Conservation (phyloP, 2,113 vertebrate genomes). For the Mesocricetus auratus region DNA sequence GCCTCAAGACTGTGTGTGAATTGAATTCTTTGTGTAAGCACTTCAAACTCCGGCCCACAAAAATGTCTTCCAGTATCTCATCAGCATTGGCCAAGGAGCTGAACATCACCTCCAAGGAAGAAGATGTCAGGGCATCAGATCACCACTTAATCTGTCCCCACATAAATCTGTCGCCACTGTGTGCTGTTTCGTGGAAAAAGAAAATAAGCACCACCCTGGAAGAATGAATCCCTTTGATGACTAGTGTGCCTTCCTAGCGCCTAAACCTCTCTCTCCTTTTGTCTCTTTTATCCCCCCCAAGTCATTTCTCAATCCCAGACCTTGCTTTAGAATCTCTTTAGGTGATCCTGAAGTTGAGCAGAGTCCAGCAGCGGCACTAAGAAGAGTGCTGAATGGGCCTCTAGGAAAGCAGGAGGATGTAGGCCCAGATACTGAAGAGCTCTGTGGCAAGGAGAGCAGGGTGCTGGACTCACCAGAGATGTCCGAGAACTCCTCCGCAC, state of each 20-base stretch:
- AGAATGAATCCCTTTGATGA: slow-evolving; percentile 8
- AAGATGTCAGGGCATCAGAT: background rate
- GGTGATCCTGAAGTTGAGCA: background rate
- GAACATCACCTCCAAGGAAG: slow-evolving; percentile 14
- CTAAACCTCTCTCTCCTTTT: background rate
- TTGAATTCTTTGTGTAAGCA: background rate
- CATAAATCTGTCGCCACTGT: background rate
- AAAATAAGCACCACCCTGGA: background rate
- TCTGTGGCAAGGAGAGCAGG: background rate
- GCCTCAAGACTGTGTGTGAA: background rate
- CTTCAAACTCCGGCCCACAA: background rate
- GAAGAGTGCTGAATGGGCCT: background rate
- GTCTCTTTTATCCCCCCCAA: background rate
- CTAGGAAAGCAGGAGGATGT: background rate
- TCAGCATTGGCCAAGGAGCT: background rate
- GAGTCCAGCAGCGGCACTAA: background rate
- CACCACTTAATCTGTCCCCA: slow-evolving; percentile 8
- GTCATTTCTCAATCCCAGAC: background rate
- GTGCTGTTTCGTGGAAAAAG: slow-evolving; percentile 5
- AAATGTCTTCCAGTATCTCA: background rate
- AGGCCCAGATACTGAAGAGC: background rate
- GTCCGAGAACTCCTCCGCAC: slow-evolving; percentile 94
- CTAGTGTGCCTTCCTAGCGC: background rate
- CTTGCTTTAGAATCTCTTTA: background rate
- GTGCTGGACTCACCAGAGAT: slow-evolving; percentile 83